Conservation (phyloP, 1,140 invertebrate genomes). For the Luehdorfia chinensis region DNA sequence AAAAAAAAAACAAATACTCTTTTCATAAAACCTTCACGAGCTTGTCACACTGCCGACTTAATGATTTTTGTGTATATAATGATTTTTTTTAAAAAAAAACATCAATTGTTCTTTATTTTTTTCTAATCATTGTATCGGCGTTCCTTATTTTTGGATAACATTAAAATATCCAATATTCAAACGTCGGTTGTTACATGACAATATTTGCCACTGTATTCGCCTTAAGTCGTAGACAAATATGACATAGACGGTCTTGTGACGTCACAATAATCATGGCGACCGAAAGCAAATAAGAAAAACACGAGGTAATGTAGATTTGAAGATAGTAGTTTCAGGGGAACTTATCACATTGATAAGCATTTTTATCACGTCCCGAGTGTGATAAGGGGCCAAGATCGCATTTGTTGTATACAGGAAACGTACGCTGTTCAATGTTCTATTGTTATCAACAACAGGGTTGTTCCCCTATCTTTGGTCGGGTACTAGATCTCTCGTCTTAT, state of each 20-base stretch:
- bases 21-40: too few relatives aligned
- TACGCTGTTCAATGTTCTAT: background rate
- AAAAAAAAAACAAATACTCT: too few relatives aligned
- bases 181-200: too few relatives aligned
- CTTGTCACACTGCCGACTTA: too few relatives aligned
- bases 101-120: too few relatives aligned
- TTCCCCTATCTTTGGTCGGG: too few relatives aligned
- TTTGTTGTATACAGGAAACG: conserved; percentile 7
- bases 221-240: conserved; percentile 6
- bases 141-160: too few relatives aligned
- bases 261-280: conserved; percentile 6
- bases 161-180: too few relatives aligned
- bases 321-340: conserved; percentile 2
- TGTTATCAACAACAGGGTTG: background rate
- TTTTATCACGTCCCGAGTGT: conserved; percentile 2
- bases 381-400: background rate
- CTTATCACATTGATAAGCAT: background rate
- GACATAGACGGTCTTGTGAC: conserved; percentile 1
- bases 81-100: too few relatives aligned
- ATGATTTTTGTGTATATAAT: too few relatives aligned
- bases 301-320: background rate
- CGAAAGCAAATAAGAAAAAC: conserved; percentile 8
- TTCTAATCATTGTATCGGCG: too few relatives aligned
- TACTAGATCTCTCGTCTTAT: too few relatives aligned
- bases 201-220: background rate